Evolutionary conservation across 1,140 invertebrate species (phyloP).

Genomic region (Cydia pomonella): DNA sequence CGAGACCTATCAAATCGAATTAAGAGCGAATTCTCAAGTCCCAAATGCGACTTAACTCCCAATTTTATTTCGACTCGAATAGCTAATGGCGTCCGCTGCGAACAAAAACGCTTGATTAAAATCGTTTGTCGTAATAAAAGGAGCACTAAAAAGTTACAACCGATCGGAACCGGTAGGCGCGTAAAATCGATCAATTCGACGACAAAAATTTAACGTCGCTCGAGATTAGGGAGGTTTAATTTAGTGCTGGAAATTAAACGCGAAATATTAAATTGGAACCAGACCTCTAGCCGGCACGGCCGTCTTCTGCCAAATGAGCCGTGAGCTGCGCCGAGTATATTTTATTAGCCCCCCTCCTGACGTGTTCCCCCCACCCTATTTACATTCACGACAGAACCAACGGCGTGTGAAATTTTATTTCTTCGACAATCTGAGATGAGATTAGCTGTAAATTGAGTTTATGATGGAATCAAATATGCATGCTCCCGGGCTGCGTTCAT

Average conservation of each 20-base stretch:
- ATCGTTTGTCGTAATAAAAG: constrained; percentile 80
- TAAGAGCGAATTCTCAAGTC: constrained; percentile 70
- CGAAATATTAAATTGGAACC: constrained; percentile 62
- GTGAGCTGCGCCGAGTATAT: constrained; percentile 57
- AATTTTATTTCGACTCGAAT: constrained; percentile 69
- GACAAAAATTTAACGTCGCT: constrained; percentile 71
- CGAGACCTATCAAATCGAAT: constrained; percentile 68
- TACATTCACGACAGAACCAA: constrained; percentile 67
- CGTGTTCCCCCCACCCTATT: constrained; percentile 50
- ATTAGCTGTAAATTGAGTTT: constrained; percentile 80
- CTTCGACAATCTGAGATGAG: constrained; percentile 76
- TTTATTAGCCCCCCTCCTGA: constrained; percentile 56
- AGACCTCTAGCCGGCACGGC: constrained; percentile 42
- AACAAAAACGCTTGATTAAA: constrained; percentile 80
- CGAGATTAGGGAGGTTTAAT: constrained; percentile 60
- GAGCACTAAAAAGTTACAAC: constrained; percentile 78
- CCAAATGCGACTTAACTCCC: constrained; percentile 68
- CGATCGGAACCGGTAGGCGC: constrained; percentile 68
- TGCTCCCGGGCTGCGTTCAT: constrained; percentile 52
- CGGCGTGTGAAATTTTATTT: constrained; percentile 78
- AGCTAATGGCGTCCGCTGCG: constrained; percentile 69
- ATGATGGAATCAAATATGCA: constrained; percentile 77
- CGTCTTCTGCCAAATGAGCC: constrained; percentile 61
- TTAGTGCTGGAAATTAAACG: constrained; percentile 57
- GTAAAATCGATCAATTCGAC: constrained; percentile 74